Evolutionary conservation across 2,888 invertebrate genomes (phyloP).

Genomic region (Polymixis flavicincta): DNA sequence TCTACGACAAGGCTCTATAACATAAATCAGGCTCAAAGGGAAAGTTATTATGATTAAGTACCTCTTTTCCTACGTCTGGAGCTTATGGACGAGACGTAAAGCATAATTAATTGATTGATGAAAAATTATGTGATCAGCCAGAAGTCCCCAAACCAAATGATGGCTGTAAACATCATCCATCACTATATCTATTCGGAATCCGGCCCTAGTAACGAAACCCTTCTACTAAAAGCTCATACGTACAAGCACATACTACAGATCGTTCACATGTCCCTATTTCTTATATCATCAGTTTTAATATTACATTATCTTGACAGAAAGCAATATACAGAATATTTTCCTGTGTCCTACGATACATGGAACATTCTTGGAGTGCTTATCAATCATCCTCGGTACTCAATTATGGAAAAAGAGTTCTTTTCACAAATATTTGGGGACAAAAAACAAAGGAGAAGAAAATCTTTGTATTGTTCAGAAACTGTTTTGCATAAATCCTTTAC

Average conservation of each 20-base stretch:
- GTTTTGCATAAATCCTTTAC: constrained; percentile 9
- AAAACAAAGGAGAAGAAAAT: not conserved
- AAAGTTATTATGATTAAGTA: not conserved
- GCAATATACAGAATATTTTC: constrained; percentile 17
- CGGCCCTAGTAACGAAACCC: constrained; percentile 11
- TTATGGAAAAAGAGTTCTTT: constrained; percentile 22
- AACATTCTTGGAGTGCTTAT: constrained; percentile 31
- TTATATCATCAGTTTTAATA: constrained; percentile 26
- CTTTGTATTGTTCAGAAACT: not conserved
- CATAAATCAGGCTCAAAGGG: constrained; percentile 2
- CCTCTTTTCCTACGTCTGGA: constrained; percentile 28
- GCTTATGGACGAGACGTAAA: not conserved
- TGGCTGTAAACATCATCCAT: constrained; percentile 59
- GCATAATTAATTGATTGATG: constrained; percentile 53
- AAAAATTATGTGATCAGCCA: constrained; percentile 56
- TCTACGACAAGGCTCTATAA: constrained; percentile 2
- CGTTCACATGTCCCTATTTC: constrained; percentile 8
- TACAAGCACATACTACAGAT: constrained; percentile 16
- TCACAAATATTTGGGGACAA: constrained; percentile 17
- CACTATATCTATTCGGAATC: constrained; percentile 44
- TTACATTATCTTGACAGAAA: constrained; percentile 23
- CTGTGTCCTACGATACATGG: not conserved
- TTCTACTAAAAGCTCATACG: constrained; percentile 22
- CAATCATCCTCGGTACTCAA: constrained; percentile 41
- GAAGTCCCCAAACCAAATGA: constrained; percentile 32